Base-by-base conservation (phyloP, 2,113 vertebrate species). In the Ictalurus punctatus region DNA sequence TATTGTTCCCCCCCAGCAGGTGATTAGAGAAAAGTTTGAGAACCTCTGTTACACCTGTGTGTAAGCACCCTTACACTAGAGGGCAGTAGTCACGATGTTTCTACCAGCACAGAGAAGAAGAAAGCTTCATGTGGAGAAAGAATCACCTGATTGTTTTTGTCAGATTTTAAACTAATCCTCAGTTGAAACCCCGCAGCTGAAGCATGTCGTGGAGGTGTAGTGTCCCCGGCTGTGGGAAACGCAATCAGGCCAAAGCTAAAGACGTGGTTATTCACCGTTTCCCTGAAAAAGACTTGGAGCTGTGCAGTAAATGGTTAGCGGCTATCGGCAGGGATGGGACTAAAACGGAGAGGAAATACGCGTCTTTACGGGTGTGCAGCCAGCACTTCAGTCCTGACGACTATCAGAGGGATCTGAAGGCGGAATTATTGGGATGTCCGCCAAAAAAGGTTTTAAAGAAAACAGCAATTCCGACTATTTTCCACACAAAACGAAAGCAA, bases 191-290 rank as follows among this genome's bases (percentile, higher is more conserved):
- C 2, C 34, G 6, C 16, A 73, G 19, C 40, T 27, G 74, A 27
- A n/a, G 14, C 14, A 81, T 81, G 78, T 81, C 78, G 27, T 81
- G 78, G 78, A 81, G 78, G 78, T 81, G 78, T 12, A 81, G 78
- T 56, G 78, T 81, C 52, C 78, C 5, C 0, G 78, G 78, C 2
- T 81, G 78, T 81, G 78, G 78, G 78, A 81, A 80, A 58, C 78
- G 78, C 27, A 81, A 81, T 0, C 78, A 81, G 52, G 48, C 52
- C 2, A 81, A 81, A 81, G 48, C 27, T 30, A 81, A 81, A 30
- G 52, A 54, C 6, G 78, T 80, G 2, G 48, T 80, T 3, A 54
- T 80, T 54, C 78, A 80, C 78, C 78, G 78, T 3, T 80, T 80
- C 78, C 78, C 78, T 6, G 78, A 80, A 17, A 80, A 80, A 80